These are phyloP conservation scores for Acronicta leporina DNA, from an alignment of 2,888 invertebrate species.

Conservation along the genomic window DNA sequence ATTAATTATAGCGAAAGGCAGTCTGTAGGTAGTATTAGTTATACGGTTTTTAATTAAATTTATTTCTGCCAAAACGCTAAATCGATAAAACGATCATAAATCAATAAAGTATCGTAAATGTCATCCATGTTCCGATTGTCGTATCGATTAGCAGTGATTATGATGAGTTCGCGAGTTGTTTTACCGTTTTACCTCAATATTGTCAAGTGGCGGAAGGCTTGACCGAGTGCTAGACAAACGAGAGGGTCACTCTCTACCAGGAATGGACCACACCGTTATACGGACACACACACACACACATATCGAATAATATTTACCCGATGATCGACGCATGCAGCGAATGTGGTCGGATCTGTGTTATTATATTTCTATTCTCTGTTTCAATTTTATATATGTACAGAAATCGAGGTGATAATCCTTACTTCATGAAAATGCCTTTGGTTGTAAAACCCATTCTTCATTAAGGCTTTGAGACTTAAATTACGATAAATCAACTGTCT, in stretches of 20 bases:
- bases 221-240: constrained; percentile 51
- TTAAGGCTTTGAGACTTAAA: too few relatives aligned
- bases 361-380: background rate
- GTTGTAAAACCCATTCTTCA: too few relatives aligned
- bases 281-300: constrained; percentile 27
- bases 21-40: too few relatives aligned
- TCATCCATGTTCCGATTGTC: constrained; percentile 13
- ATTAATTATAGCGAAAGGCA: background rate
- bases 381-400: background rate
- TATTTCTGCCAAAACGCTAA: background rate
- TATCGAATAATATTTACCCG: constrained; percentile 34
- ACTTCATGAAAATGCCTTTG: too few relatives aligned
- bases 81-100: constrained; percentile 11
- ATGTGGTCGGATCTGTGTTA: background rate
- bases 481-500: too few relatives aligned
- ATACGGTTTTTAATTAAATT: background rate
- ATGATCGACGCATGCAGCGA: constrained; percentile 19
- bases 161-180: constrained; percentile 29
- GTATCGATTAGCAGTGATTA: constrained; percentile 37
- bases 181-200: constrained; percentile 46
- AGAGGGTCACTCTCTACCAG: constrained; percentile 21
- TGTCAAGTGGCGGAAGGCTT: constrained; percentile 33
- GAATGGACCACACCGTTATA: constrained; percentile 54
- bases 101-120: constrained; percentile 7
- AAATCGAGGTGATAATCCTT: too few relatives aligned